Base-by-base conservation (phyloP, 2,888 invertebrate genomes). In the Caradrina clavipalpis region DNA sequence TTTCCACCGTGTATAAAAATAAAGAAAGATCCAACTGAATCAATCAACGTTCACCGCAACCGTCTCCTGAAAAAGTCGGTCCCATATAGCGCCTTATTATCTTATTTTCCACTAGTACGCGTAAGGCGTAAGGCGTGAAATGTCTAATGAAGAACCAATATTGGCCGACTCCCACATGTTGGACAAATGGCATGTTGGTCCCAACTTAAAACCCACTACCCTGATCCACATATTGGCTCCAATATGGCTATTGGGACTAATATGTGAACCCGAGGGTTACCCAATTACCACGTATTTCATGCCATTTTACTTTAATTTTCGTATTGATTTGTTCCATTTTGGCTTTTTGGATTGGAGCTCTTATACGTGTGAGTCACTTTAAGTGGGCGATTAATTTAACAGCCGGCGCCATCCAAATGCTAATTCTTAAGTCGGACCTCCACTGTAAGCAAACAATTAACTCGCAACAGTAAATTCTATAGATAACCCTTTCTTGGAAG, bases 321-420 rank as follows among this genome's bases (percentile, higher is more conserved):
- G 64, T 39, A 10, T 56, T 42, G 26, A 4, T 39, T 67, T 26
- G 8, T 11, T 39, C 11, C 11, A 39, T 39, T 39, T 39, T 11
- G 39, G 10, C 11, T 39, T 39, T 39, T 39, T 39, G 10, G 39
- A 11, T 35, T 59, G 54, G 56, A 67, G 61, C 57, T 59, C 47
- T 26, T 49, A 61, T 72, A 26, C 17, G 75, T 77, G 70, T 69
- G 58, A 73, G 49, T 63, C 26, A 54, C 61, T 35, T 72, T 73
- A 65, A 76, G 81, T 73, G 67, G 71, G 56, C 65, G 53, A 78
- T 84, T 76, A 81, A 73, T 72, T 84, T 86, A 65, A 84, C 53
- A 66, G 55, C 68, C 11, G 85, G 78, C 81, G 81, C 70, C 84
- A 55, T 26, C 31, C 13, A 21, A 71, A 71, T 31, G 31, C 1